These are phyloP conservation scores for Rhinogobius similis DNA, from an alignment of 2,113 vertebrate species.

Conservation along the genomic window DNA sequence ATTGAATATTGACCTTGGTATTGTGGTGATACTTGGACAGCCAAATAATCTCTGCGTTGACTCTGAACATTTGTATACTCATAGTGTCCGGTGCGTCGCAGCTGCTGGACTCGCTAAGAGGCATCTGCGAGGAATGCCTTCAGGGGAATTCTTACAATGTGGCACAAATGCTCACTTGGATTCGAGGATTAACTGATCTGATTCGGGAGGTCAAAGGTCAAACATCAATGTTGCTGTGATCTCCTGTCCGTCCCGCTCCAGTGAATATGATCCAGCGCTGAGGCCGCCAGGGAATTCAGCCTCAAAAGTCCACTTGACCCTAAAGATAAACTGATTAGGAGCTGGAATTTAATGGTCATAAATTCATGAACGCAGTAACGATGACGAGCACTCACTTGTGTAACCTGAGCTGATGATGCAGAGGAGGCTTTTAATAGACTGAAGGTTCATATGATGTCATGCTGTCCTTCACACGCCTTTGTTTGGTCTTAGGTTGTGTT, in stretches of 20 bases:
- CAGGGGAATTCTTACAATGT: slow-evolving; percentile 10
- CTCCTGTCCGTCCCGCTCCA: neutral
- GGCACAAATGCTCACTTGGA: slow-evolving; percentile 9
- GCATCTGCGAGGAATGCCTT: neutral
- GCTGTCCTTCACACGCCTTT: slow-evolving; percentile 1
- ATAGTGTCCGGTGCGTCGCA: neutral
- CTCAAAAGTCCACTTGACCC: slow-evolving; percentile 12
- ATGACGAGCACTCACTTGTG: slow-evolving; percentile 2
- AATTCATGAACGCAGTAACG: slow-evolving; percentile 2
- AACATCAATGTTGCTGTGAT: slow-evolving; percentile 7
- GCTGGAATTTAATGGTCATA: slow-evolving; percentile 12
- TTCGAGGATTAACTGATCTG: slow-evolving; percentile 8
- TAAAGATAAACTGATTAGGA: slow-evolving; percentile 15
- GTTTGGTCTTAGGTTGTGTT: neutral
- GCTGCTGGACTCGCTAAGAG: neutral
- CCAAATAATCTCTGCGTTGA: no score
- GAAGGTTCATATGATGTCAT: neutral
- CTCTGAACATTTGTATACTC: neutral
- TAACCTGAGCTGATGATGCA: neutral
- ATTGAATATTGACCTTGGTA: no score
- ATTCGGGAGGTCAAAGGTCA: slow-evolving; percentile 4
- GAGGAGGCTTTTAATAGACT: slow-evolving; percentile 1
- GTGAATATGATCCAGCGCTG: neutral
- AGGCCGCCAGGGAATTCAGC: neutral
- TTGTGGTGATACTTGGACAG: no score